Evolutionary conservation across 2,113 vertebrate genomes (phyloP).

Genomic region (Hymenochirus boettgeri): DNA sequence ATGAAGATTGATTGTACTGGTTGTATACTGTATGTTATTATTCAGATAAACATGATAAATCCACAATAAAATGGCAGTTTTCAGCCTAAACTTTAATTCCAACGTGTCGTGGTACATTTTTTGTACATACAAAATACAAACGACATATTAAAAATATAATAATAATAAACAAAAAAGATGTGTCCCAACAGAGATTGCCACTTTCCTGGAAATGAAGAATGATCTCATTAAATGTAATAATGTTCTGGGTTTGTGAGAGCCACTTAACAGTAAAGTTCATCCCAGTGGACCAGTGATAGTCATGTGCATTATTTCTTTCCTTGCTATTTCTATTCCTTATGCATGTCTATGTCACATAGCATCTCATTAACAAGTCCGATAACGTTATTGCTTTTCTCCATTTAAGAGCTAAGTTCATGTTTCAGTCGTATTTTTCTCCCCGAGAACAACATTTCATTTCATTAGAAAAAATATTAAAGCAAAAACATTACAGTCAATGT

Average conservation of each 20-base stretch:
- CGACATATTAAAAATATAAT: too few species aligned
- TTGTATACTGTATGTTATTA: too few species aligned
- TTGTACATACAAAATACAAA: too few species aligned
- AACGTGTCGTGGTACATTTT: too few species aligned
- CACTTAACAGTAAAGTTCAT: not conserved
- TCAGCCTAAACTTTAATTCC: too few species aligned
- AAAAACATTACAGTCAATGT: too few species aligned
- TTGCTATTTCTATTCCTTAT: not conserved
- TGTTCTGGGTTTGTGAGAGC: not conserved
- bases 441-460: not conserved
- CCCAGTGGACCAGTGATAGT: not conserved
- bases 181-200: not conserved
- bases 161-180: too few species aligned
- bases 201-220: not conserved
- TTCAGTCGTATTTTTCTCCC: not conserved
- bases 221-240: not conserved
- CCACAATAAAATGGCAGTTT: too few species aligned
- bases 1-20: too few species aligned
- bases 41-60: too few species aligned
- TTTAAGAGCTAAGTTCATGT: not conserved
- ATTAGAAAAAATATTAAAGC: not conserved
- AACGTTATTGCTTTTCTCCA: not conserved
- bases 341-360: not conserved
- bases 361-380: not conserved
- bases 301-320: not conserved